A percentile compares a stretch with the other conserved stretches of the same genome.
phyloP scores from a whole-genome alignment of 2,797 vertebrate genomes.

The Mormyrus hasselquistii region DNA sequence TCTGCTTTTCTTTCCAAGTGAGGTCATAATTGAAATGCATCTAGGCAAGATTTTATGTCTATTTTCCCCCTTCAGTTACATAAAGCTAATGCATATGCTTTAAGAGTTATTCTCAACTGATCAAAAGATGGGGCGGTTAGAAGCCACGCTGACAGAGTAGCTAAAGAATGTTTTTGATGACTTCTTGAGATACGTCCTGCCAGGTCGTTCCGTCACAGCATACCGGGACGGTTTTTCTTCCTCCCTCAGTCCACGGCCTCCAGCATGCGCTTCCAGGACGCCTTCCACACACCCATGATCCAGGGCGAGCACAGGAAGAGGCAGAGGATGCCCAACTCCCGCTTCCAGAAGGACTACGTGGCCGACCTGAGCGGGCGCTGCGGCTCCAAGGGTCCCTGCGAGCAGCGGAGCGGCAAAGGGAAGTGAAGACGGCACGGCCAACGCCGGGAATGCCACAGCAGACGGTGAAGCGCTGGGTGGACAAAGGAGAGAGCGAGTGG shows the following conservation, averaged over 20 bases:
- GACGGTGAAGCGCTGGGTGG: not conserved
- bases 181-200: not conserved
- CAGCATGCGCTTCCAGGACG: constrained; percentile 29
- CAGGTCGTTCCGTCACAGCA: not conserved
- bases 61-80: not conserved
- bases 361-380: constrained; percentile 78
- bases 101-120: not conserved
- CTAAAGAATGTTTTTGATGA: not conserved
- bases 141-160: not conserved
- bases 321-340: constrained; percentile 81
- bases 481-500: not conserved
- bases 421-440: constrained; percentile 33
- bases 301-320: constrained; percentile 78
- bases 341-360: constrained; percentile 90
- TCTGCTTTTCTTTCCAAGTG: not conserved
- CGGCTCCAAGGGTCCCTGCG: constrained; percentile 76
- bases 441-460: not conserved
- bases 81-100: not conserved
- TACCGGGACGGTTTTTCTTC: not conserved
- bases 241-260: constrained; percentile 21
- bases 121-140: not conserved
- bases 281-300: constrained; percentile 17
- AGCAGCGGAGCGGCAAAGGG: constrained; percentile 73
- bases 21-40: not conserved
- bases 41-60: not conserved